Evolutionary conservation across 2,888 invertebrate species (phyloP), one percentile per base, ranked within the genome.

Genomic region (Epistrophe eligans): DNA sequence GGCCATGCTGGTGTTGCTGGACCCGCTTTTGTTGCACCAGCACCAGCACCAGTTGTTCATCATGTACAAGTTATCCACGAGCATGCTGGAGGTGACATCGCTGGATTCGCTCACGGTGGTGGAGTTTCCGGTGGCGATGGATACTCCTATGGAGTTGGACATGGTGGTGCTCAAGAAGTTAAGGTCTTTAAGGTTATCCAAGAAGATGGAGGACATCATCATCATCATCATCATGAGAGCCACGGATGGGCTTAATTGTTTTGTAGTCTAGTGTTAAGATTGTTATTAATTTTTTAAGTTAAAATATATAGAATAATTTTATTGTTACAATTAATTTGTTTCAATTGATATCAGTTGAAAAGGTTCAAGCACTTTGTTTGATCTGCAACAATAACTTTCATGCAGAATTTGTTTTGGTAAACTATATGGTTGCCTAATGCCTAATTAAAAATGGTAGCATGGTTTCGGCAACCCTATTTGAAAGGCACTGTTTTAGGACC

Each of bases 281-380:
- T 52, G 52, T 67, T 67, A 52, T 67, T 67, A 67, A 13, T 52
- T 67, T 24, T 67, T 67, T 67, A 67, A 67, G 67, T 19, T 52
- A 8, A 24, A 67, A 52, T 67, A 67, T 67, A 67, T 15, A 38
- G 24, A 52, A 40, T 52, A 3, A 38, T 52, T 52, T 19, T 67
- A 13, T 67, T 50, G 67, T 67, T 67, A 13, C 32, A 48, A 66
- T 28, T 45, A 15, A 52, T 24, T 52, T 7, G 43, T 43, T 43
- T 43, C 4, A 43, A 43, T 15, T 4, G 43, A 15, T 6, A 0
- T 43, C 13, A 15, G 5, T 4, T 11, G 1, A 13, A 40, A 11
- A 15, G 0, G 19, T 13, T 52, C 10, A 7, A 38, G 11, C 10
- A 2, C 11, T 32, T 32, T 32, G 24, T 24, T 4, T 32, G 5